Evolutionary conservation across 2,113 vertebrate species (phyloP), one percentile per base, ranked within the genome.

Genomic region (Corythornis madagascariensis): DNA sequence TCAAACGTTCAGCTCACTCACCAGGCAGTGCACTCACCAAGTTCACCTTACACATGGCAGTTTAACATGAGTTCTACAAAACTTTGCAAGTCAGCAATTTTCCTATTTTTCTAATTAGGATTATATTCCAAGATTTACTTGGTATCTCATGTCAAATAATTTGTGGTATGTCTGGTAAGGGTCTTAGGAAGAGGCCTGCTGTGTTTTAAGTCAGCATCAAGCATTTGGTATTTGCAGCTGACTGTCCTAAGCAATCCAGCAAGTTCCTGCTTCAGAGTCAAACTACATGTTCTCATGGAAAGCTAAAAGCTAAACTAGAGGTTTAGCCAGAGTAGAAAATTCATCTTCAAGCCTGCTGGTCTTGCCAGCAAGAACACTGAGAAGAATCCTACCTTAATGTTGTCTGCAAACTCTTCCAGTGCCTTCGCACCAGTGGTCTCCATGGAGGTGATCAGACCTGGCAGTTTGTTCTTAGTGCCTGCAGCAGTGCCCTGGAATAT

Each of bases 391-490:
- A 98, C 99, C 99, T 99, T 99, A 96, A 99, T 99, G 96, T 99
- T 99, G 97, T 99, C 99, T 1, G 99, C 99, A 42, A 99, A 99
- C 97, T 99, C 99, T 95, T 99, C 99, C 70, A 99, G 97, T 1
- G 99, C 99, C 94, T 99, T 99, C 1, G 99, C 99, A 45, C 99
- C 99, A 0, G 98, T 98, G 3, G 98, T 99, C 94, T 99, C 99
- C 99, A 99, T 99, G 74, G 99, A 99, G 29, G 98, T 98, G 96
- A 99, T 99, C 83, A 99, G 98, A 13, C 98, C 96, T 1, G 99
- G 99, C 64, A 99, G 98, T 92, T 99, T 99, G 98, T 99, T 99
- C 97, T 99, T 99, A 53, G 99, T 99, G 96, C 99, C 98, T 74
- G 99, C 99, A 3, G 99, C 99, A 1, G 99, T 99, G 38, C 99